These are phyloP conservation scores for Nebria ingens DNA, from an alignment of 1,140 invertebrate genomes.

Conservation along the genomic window DNA sequence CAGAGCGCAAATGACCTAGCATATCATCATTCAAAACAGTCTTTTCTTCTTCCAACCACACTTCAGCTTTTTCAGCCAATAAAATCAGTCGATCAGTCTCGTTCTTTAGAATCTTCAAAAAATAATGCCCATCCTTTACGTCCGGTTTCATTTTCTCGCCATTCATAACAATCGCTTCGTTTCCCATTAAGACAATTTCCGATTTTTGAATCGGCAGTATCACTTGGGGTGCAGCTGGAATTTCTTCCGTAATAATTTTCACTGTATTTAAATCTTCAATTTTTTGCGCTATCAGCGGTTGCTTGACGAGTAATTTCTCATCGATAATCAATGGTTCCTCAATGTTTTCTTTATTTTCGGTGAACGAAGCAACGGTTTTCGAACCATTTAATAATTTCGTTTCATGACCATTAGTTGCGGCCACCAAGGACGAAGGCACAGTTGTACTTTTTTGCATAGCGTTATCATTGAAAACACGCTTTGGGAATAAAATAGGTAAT, in stretches of 20 bases:
- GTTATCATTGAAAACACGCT: slow-evolving; percentile 28
- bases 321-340: background rate
- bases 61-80: slow-evolving; percentile 56
- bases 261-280: slow-evolving; percentile 16
- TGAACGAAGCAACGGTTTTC: background rate
- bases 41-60: slow-evolving; percentile 45
- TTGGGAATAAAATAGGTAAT: slow-evolving; percentile 55
- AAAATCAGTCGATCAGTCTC: slow-evolving; percentile 58
- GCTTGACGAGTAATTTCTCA: background rate
- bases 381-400: background rate
- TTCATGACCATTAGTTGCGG: background rate
- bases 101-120: slow-evolving; percentile 57
- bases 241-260: slow-evolving; percentile 35
- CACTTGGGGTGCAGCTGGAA: slow-evolving; percentile 39
- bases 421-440: background rate
- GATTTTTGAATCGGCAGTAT: too few species aligned
- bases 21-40: slow-evolving; percentile 60
- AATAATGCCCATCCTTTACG: slow-evolving; percentile 63
- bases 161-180: slow-evolving; percentile 17
- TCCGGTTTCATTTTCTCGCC: slow-evolving; percentile 10
- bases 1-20: slow-evolving; percentile 71
- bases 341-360: background rate
- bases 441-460: slow-evolving; percentile 8
- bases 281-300: background rate
- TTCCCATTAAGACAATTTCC: slow-evolving; percentile 32